Evolutionary conservation across 2,113 vertebrate species (phyloP).

Genomic region (Butorides virescens): DNA sequence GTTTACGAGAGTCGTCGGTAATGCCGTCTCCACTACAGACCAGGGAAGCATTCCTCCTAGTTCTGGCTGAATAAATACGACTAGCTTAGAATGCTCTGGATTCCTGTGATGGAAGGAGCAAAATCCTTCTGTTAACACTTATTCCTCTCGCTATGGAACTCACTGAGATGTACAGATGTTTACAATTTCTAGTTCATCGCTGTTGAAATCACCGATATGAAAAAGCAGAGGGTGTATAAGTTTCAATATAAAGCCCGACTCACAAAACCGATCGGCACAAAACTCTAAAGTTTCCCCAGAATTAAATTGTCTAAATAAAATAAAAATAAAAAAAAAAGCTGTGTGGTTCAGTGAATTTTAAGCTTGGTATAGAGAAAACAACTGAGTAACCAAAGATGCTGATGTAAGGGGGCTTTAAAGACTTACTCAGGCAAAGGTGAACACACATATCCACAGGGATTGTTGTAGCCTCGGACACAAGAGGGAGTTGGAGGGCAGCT

Average conservation of each 20-base stretch:
- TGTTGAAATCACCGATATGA: no score
- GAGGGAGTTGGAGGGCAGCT: slow-evolving; percentile 40
- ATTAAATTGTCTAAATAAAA: not conserved
- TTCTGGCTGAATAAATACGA: slow-evolving; percentile 70
- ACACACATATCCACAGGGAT: slow-evolving; percentile 68
- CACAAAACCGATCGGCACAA: not conserved
- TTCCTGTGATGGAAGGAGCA: slow-evolving; percentile 55
- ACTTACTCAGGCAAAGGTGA: slow-evolving; percentile 67
- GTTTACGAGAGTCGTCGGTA: slow-evolving; percentile 64
- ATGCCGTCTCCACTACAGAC: slow-evolving; percentile 57
- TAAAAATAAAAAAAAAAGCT: not conserved
- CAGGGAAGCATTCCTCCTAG: slow-evolving; percentile 60
- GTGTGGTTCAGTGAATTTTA: not conserved
- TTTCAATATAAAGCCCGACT: not conserved
- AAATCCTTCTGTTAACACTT: not conserved
- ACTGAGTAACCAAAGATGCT: not conserved
- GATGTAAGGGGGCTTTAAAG: not conserved
- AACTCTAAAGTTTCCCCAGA: not conserved
- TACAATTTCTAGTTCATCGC: not conserved
- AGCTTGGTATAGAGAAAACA: not conserved
- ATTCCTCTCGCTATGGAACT: not conserved
- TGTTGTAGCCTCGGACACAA: slow-evolving; percentile 64
- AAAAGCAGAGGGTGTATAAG: not conserved
- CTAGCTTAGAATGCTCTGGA: slow-evolving; percentile 54
- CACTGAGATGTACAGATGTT: not conserved